These are phyloP conservation scores for Brachylomia viminalis DNA, from an alignment of 2,888 invertebrate species.

Conservation along the genomic window DNA sequence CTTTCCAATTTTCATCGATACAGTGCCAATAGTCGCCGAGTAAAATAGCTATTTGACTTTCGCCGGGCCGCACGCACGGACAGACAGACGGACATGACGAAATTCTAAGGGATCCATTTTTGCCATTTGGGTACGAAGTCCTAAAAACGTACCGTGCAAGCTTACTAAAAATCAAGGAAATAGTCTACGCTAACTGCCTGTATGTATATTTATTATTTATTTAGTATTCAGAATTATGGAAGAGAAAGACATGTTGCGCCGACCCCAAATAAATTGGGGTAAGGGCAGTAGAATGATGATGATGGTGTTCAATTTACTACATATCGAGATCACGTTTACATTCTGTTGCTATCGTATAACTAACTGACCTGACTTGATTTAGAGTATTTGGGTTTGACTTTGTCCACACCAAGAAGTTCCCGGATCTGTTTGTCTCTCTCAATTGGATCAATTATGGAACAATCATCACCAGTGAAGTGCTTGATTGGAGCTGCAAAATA, in stretches of 20 bases:
- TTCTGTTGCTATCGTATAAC: neutral
- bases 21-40: neutral
- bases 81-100: neutral
- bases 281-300: too few species aligned
- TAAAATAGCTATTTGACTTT: too few species aligned
- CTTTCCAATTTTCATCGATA: neutral
- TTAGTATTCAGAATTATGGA: too few species aligned
- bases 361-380: slow-evolving; percentile 44
- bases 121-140: neutral
- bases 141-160: neutral
- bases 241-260: too few species aligned
- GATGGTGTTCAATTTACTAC: neutral
- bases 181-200: neutral
- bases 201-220: too few species aligned
- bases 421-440: slow-evolving; percentile 83
- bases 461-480: slow-evolving; percentile 83
- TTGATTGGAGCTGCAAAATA: slow-evolving; percentile 76
- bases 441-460: slow-evolving; percentile 77
- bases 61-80: too few species aligned
- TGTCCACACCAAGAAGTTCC: slow-evolving; percentile 78
- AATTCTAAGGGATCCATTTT: neutral
- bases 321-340: neutral
- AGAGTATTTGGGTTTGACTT: slow-evolving; percentile 40
- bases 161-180: neutral
- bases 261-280: too few species aligned